A percentile compares a stretch with the other conserved stretches of the same genome.
These are phyloP conservation scores for Odocoileus hemionus DNA, from an alignment of 2,113 vertebrate genomes.

Conservation along the genomic window DNA sequence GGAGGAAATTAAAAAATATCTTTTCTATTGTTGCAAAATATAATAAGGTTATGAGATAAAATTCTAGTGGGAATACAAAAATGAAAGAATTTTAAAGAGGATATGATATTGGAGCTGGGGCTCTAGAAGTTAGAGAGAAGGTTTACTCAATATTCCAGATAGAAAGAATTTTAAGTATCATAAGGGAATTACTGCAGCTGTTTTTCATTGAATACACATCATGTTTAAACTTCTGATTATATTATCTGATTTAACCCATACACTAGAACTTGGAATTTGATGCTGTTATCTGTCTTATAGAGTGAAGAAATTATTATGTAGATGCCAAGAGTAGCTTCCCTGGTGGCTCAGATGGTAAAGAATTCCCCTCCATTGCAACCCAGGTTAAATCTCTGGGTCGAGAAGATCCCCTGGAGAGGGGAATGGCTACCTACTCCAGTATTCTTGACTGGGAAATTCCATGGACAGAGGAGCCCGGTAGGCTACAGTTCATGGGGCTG, in stretches of 20 bases:
- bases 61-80: neutral
- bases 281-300: neutral
- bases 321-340: neutral
- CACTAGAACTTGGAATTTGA: neutral
- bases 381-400: fast-evolving
- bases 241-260: neutral
- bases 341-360: neutral
- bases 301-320: neutral
- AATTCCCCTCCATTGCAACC: fast-evolving
- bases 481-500: neutral
- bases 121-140: neutral
- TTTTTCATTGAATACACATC: neutral
- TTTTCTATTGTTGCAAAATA: neutral
- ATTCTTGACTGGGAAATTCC: neutral
- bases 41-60: neutral
- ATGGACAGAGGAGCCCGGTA: neutral
- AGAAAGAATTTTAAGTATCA: neutral
- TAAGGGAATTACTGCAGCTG: neutral
- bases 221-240: neutral
- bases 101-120: too few relatives aligned
- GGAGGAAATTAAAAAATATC: neutral
- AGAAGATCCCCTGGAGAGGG: neutral
- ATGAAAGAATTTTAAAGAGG: neutral
- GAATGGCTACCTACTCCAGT: neutral
- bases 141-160: neutral